These are phyloP conservation scores for Parapsyche elsis DNA, from an alignment of 1,140 invertebrate genomes.

Conservation along the genomic window DNA sequence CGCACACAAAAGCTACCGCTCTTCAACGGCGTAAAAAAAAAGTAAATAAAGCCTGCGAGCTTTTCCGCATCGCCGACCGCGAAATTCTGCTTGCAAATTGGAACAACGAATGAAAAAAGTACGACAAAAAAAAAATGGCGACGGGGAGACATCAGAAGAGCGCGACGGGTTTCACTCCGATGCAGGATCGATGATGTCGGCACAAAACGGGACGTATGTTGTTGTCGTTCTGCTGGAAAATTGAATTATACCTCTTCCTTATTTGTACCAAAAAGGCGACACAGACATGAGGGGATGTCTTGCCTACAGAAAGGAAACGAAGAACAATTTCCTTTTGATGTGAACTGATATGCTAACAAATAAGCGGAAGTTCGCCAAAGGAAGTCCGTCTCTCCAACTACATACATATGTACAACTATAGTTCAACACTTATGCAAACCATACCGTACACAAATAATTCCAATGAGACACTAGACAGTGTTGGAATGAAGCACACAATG, in stretches of 20 bases:
- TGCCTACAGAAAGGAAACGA: background rate
- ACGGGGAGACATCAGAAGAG: background rate
- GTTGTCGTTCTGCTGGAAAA: no score
- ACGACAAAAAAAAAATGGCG: background rate
- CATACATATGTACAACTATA: no score
- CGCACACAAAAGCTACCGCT: background rate
- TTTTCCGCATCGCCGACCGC: constrained; percentile 13
- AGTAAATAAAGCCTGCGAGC: background rate
- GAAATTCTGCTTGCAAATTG: constrained; percentile 8
- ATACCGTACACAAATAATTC: background rate
- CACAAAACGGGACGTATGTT: no score
- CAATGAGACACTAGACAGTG: background rate
- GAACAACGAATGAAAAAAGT: background rate
- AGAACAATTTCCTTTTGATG: background rate
- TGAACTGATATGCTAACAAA: constrained; percentile 1
- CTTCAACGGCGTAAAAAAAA: background rate
- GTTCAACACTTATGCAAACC: no score
- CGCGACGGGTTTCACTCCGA: no score
- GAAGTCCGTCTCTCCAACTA: background rate
- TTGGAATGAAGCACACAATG: no score
- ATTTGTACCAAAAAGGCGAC: no score
- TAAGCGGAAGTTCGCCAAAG: background rate
- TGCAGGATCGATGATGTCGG: no score
- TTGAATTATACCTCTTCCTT: no score
- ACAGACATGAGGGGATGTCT: background rate